These are phyloP conservation scores for Natator depressus DNA, from an alignment of 2,113 vertebrate species.

Conservation along the genomic window DNA sequence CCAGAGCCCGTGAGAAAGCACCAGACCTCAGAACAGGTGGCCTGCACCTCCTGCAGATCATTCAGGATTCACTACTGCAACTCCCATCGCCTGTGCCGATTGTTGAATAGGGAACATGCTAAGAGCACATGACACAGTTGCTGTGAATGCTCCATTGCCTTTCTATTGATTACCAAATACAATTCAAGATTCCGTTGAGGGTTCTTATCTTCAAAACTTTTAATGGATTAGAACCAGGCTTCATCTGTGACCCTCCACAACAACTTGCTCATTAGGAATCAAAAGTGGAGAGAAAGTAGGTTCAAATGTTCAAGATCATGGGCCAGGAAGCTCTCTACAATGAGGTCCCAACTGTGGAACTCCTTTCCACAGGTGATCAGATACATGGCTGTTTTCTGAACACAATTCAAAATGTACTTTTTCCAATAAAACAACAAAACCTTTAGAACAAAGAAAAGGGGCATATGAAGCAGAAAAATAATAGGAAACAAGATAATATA, in stretches of 20 bases:
- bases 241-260: not conserved
- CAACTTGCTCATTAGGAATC: not conserved
- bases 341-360: not conserved
- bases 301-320: not conserved
- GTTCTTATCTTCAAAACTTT: not conserved
- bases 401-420: not conserved
- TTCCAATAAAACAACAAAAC: not conserved
- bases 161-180: not conserved
- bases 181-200: not conserved
- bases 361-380: not conserved
- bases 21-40: not conserved
- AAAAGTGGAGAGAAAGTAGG: not conserved
- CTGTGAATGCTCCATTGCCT: not conserved
- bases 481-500: not conserved
- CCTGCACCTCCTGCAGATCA: not conserved
- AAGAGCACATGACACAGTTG: not conserved
- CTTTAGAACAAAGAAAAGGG: not conserved
- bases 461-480: not conserved
- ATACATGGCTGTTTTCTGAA: not conserved
- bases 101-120: not conserved
- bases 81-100: accelerated
- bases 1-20: not conserved
- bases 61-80: not conserved
- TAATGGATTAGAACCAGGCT: not conserved
- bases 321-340: not conserved